Evolutionary conservation across 2,113 vertebrate species (phyloP).

Genomic region (Colistium nudipinnis): DNA sequence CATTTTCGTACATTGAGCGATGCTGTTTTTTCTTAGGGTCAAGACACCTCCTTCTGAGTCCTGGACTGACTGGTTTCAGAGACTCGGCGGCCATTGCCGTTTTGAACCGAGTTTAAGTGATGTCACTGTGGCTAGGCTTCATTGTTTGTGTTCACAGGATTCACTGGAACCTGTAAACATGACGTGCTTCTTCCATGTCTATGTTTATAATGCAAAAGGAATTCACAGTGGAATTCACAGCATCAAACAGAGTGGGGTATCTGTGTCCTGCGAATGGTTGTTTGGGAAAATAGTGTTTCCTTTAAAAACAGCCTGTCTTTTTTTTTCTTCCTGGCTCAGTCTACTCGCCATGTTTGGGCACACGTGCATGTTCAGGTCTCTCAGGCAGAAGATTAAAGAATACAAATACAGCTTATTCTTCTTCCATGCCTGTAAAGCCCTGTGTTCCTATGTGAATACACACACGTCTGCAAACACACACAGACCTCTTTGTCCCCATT

Average conservation of each 20-base stretch:
- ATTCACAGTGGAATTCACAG: background rate
- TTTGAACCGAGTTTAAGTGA: background rate
- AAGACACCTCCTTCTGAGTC: background rate
- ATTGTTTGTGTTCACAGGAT: background rate
- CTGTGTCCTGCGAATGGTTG: background rate
- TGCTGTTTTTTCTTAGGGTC: too few relatives aligned
- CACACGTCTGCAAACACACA: slow-evolving; percentile 3
- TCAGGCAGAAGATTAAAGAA: slow-evolving; percentile 60
- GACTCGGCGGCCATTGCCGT: background rate
- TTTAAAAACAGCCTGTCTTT: background rate
- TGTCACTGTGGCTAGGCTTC: background rate
- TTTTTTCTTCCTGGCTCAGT: background rate
- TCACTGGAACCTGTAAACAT: background rate
- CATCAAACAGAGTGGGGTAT: background rate
- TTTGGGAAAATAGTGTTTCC: background rate
- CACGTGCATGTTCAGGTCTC: slow-evolving; percentile 37
- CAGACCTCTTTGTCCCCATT: background rate
- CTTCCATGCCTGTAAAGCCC: slow-evolving; percentile 35
- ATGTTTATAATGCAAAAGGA: background rate
- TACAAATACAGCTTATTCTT: slow-evolving; percentile 29
- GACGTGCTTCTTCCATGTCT: background rate
- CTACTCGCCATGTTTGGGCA: slow-evolving; percentile 10
- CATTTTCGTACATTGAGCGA: slow-evolving; percentile 41
- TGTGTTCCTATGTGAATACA: slow-evolving; percentile 29
- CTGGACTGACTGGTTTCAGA: slow-evolving; percentile 6